phyloP scores from a whole-genome alignment of 2,113 vertebrate genomes.

The Halcyon malimbica region DNA sequence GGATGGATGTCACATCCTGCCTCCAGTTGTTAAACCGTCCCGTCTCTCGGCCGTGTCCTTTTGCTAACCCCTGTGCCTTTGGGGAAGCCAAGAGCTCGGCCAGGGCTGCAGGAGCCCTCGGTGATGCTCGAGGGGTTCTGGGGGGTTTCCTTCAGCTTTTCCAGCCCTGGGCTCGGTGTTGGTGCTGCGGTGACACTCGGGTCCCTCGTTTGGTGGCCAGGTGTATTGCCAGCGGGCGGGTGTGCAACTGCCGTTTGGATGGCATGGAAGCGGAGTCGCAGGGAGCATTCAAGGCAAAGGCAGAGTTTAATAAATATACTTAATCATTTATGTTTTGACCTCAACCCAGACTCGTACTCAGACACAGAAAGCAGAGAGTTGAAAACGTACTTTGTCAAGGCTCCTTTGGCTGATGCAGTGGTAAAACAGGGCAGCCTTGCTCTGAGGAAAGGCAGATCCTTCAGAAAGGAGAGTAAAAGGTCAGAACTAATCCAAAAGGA shows the following conservation, averaged over 20 bases:
- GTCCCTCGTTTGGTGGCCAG: not conserved
- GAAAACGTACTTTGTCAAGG: constrained; percentile 30
- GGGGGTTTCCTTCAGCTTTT: not conserved
- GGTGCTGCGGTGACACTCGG: accelerated
- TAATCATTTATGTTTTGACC: constrained; percentile 62
- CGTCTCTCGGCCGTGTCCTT: not conserved
- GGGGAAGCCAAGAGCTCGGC: not conserved
- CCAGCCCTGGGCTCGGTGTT: accelerated
- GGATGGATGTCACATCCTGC: not conserved
- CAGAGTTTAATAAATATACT: constrained; percentile 50
- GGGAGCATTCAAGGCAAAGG: constrained; percentile 33
- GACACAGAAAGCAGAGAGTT: not conserved
- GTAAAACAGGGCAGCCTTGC: constrained; percentile 32
- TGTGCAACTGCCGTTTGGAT: not conserved
- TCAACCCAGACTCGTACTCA: constrained; percentile 25
- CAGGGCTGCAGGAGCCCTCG: not conserved
- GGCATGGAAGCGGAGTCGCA: not conserved
- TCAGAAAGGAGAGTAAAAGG: constrained; percentile 66
- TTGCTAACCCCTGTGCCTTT: not conserved
- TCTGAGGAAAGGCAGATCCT: constrained; percentile 69
- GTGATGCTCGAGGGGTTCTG: not conserved
- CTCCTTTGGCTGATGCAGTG: constrained; percentile 31
- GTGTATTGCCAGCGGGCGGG: not conserved
- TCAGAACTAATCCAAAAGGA: constrained; percentile 74
- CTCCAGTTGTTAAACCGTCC: not conserved